Evolutionary conservation across 1,140 invertebrate genomes (phyloP), one percentile per base, ranked within the genome.

Genomic region (Rhopalosiphum maidis): DNA sequence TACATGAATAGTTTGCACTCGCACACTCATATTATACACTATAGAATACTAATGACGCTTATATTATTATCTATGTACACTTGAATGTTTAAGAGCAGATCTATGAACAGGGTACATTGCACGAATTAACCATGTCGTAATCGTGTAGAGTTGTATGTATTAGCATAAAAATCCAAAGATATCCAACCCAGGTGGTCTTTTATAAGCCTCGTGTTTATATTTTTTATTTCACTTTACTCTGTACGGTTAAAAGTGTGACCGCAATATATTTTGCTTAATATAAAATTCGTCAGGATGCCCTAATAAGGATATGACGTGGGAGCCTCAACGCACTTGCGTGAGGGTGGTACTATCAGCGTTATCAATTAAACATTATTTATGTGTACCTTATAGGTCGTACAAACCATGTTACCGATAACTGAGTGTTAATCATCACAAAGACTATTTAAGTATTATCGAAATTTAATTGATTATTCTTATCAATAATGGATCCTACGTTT

Each of bases 111-210:
- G 23, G 15, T 8, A 18, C 35, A 41, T 51, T 55, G 37, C 48
- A 93, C 82, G 77, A 85, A 93, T 93, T 93, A 93, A 93, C 91
- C 35, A 51, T 54, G n/a, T 83, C 77, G 60, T 55, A 93, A 93
- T 55, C 82, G 82, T 85, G 51, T 93, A 93, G n/a, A 82, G 90
- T 85, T 85, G 51, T 93, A 68, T 43, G 15, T 21, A 86, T 86
- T 85, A 55, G 51, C 91, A 93, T 85, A 86, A 43, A 93, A 51
- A 68, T 51, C 30, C 41, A 43, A 82, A 30, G 68, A 91, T 68
- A 68, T 37, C 46, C 77, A 41, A 86, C 82, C 82, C 68, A 85
- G 91, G 91, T 93, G 91, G 82, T 93, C 91, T 55, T 93, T 30
- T 9, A 55, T 54, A 55, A 86, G 11, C 46, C 46, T 46, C n/a